A percentile compares a stretch with the other conserved stretches of the same genome.
These are phyloP conservation scores for Liopterus haemorrhoidalis DNA, from an alignment of 2,888 invertebrate species.

Conservation along the genomic window DNA sequence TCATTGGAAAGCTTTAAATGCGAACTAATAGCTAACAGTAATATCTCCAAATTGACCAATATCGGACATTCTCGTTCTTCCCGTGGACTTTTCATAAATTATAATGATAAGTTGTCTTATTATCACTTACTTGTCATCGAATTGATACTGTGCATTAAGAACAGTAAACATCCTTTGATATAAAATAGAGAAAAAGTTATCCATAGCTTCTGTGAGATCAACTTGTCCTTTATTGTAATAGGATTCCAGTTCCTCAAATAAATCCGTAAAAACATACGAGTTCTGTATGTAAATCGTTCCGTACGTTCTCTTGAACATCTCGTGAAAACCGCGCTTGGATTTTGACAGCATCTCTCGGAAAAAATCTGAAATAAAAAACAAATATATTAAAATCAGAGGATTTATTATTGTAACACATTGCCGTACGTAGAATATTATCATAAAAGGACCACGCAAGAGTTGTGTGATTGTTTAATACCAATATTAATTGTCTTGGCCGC, in stretches of 20 bases:
- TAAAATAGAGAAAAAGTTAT: slow-evolving; percentile 85
- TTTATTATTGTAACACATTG: too few relatives aligned
- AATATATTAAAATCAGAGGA: too few relatives aligned
- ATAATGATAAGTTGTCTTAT: not conserved
- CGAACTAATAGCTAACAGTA: too few relatives aligned
- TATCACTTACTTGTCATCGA: slow-evolving; percentile 70
- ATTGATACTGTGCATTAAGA: slow-evolving; percentile 85
- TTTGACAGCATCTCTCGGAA: slow-evolving; percentile 78
- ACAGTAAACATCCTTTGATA: slow-evolving; percentile 96
- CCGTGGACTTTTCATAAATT: too few relatives aligned
- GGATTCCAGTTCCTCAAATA: slow-evolving; percentile 82
- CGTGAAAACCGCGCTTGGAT: slow-evolving; percentile 82
- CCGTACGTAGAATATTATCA: too few relatives aligned
- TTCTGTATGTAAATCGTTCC: slow-evolving; percentile 93
- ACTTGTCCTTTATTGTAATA: slow-evolving; percentile 83
- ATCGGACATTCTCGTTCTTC: too few relatives aligned
- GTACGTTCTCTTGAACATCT: slow-evolving; percentile 93
- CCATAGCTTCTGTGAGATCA: slow-evolving; percentile 80
- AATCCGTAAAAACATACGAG: slow-evolving; percentile 84
- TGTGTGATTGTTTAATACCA: too few relatives aligned
- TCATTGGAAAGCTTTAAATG: not conserved
- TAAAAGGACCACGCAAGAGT: too few relatives aligned
- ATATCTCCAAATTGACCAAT: too few relatives aligned
- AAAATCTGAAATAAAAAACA: slow-evolving; percentile 59
- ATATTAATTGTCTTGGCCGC: too few relatives aligned